Conservation (phyloP, 2,888 invertebrate species). For the Drosophila testacea region DNA sequence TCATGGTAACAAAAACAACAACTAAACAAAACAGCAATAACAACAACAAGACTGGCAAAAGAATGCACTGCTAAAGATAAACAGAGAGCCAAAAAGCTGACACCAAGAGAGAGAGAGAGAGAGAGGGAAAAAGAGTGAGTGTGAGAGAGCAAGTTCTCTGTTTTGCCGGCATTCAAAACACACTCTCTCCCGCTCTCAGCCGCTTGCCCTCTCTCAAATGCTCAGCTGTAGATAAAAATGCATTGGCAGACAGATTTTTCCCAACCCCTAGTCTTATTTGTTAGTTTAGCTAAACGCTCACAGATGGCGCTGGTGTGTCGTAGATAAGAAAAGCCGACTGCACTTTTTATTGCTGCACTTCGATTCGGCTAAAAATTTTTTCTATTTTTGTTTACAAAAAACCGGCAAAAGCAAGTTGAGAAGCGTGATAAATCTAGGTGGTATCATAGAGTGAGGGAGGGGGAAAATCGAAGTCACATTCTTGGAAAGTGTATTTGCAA, state of each 20-base stretch:
- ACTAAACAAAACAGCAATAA: slow-evolving; percentile 18
- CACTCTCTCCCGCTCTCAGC: neutral
- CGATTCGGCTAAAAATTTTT: slow-evolving; percentile 5
- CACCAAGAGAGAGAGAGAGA: neutral
- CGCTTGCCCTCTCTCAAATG: slow-evolving; percentile 6
- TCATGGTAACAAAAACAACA: slow-evolving; percentile 43
- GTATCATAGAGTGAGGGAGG: neutral
- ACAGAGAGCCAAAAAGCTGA: slow-evolving; percentile 56
- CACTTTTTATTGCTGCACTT: slow-evolving; percentile 36
- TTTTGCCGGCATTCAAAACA: slow-evolving; percentile 59
- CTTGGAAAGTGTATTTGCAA: slow-evolving; percentile 59
- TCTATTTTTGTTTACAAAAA: slow-evolving; percentile 40
- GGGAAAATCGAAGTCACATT: slow-evolving; percentile 51
- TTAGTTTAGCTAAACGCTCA: slow-evolving; percentile 49
- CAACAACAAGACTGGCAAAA: slow-evolving; percentile 11
- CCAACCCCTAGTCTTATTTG: slow-evolving; percentile 16
- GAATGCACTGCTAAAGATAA: slow-evolving; percentile 65
- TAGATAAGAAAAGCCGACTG: slow-evolving; percentile 45
- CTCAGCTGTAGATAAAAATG: slow-evolving; percentile 47
- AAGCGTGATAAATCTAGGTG: neutral
- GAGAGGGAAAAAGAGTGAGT: slow-evolving; percentile 9
- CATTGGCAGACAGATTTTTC: slow-evolving; percentile 32
- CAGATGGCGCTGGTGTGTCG: slow-evolving; percentile 62
- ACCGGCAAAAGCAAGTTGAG: slow-evolving; percentile 18
- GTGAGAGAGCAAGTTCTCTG: slow-evolving; percentile 25